Conservation (phyloP, 1,140 invertebrate genomes). For the Scylla paramamosain region DNA sequence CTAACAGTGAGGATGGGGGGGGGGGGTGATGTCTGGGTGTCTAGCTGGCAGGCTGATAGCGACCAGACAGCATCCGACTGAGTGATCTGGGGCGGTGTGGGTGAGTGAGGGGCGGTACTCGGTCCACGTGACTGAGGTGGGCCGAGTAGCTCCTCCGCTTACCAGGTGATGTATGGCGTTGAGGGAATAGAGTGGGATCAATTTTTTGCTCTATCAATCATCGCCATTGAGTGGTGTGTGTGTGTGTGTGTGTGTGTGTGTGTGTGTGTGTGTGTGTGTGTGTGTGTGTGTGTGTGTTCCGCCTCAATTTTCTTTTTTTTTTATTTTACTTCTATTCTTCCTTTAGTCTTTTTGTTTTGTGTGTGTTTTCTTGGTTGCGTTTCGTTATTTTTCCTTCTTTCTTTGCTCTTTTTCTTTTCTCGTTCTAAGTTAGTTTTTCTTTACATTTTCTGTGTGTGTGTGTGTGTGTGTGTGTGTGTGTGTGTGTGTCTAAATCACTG, state of each 20-base stretch:
- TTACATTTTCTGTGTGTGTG: background rate
- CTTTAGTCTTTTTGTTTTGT: background rate
- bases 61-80: background rate
- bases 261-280: no score
- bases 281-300: no score
- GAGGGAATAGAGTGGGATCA: background rate
- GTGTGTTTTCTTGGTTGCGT: no score
- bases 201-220: background rate
- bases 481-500: no score
- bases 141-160: background rate
- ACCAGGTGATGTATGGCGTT: background rate
- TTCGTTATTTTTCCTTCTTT: background rate
- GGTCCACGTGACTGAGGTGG: background rate
- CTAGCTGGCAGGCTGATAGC: no score
- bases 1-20: no score
- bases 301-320: background rate
- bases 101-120: background rate
- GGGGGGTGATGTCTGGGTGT: no score
- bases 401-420: background rate
- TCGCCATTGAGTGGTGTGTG: background rate
- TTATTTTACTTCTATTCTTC: background rate
- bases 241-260: background rate
- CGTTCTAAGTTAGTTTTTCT: background rate
- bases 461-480: no score
- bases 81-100: background rate